Base-by-base conservation (phyloP, 2,888 invertebrate genomes). In the Drosophila cognata region DNA sequence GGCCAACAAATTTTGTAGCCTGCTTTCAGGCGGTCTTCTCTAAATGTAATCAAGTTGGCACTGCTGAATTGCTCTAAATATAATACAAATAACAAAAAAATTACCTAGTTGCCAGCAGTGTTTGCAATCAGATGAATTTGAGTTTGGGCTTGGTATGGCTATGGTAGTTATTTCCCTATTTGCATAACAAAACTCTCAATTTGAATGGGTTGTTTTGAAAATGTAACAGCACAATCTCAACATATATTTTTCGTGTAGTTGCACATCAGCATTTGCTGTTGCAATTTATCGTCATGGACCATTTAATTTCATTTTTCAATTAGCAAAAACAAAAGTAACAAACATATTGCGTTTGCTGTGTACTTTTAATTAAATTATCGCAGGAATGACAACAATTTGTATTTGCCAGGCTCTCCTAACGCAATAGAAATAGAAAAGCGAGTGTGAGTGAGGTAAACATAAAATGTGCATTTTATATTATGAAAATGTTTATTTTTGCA, bases 221-320 rank as follows among this genome's bases (percentile, higher is more conserved):
- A 28, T 35, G 35, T 48, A n/a, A 7, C n/a, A 38, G 16, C 16
- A 21, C 6, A 48, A 52, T 57, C 5, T n/a, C 36, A 38, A 21
- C 25, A 60, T 48, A 58, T 56, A 57, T 71, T 43, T 63, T 33
- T 35, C 51, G 58, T 38, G 46, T 41, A 51, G 59, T 55, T 51
- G 51, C 57, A 28, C 18, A 38, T 52, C 36, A 41, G 25, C 43
- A 65, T 56, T 72, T 76, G 62, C 56, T 43, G 57, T 48, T 58
- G 29, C 55, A 61, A 50, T 65, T 58, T 33, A 25, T 18, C 59
- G 48, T 50, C 58, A 56, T 60, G 59, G n/a, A 59, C 16, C 66
- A 65, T 63, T 63, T 82, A 75, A 72, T 74, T 83, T 60, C 48
- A 83, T 81, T 83, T 81, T 81, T 80, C 74, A 81, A 81, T 81